Evolutionary conservation across 2,888 invertebrate genomes (phyloP).

Genomic region (Chorisops tibialis): DNA sequence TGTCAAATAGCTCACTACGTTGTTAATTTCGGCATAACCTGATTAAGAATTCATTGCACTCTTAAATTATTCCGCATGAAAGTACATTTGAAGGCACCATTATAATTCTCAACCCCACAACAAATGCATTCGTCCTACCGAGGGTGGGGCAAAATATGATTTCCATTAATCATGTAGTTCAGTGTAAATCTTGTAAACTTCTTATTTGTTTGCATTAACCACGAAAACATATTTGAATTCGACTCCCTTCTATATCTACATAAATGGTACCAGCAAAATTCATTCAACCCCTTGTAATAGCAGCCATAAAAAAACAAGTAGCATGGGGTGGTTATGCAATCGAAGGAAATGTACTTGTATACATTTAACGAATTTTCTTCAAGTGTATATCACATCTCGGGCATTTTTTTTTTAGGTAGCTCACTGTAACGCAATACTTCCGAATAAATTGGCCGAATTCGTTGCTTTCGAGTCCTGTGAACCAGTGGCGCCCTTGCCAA

Average conservation of each 20-base stretch:
- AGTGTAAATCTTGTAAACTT: constrained; percentile 4
- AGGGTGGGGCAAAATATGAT: not conserved
- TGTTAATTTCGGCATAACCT: no score
- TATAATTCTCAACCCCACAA: no score
- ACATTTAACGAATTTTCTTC: no score
- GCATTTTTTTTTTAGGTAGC: not conserved
- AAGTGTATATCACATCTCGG: no score
- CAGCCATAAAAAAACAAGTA: not conserved
- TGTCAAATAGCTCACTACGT: no score
- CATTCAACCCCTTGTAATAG: not conserved
- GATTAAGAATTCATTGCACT: no score
- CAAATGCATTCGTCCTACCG: no score
- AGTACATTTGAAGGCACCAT: no score
- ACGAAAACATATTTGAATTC: constrained; percentile 3
- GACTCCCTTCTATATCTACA: not conserved
- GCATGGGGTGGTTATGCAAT: no score
- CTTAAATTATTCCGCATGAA: no score
- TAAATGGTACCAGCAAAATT: not conserved
- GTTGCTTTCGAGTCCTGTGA: not conserved
- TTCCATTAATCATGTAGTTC: constrained; percentile 11
- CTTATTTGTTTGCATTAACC: constrained; percentile 21
- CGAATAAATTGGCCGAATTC: not conserved
- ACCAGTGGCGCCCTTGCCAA: constrained; percentile 1
- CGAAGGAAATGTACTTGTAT: no score
- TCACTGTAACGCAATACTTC: not conserved